Conservation (phyloP, 2,888 invertebrate species). For the Tanypteryx hageni region DNA sequence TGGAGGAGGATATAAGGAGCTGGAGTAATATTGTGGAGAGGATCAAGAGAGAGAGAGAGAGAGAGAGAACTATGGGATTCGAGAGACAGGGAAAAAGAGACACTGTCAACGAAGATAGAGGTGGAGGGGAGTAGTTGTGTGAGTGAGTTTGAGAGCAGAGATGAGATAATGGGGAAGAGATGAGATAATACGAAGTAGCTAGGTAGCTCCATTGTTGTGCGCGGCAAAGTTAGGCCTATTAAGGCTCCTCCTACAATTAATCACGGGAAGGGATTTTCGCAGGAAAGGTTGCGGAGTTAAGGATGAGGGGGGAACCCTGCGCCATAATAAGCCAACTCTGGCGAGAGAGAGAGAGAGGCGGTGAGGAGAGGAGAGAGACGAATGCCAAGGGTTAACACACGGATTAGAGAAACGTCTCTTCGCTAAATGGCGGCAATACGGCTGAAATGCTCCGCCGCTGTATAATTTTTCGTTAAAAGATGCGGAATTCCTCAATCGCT, state of each 20-base stretch:
- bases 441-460: background rate
- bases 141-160: slow-evolving; percentile 43
- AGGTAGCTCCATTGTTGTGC: slow-evolving; percentile 60
- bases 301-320: slow-evolving; percentile 18
- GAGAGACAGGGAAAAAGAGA: background rate
- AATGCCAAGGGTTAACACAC: slow-evolving; percentile 30
- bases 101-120: background rate
- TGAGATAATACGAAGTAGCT: slow-evolving; percentile 61
- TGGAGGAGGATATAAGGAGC: no score
- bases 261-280: slow-evolving; percentile 56
- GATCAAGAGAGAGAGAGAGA: background rate
- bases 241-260: slow-evolving; percentile 62
- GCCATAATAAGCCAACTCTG: slow-evolving; percentile 56
- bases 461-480: background rate
- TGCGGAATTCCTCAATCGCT: no score
- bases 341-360: background rate
- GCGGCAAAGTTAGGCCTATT: slow-evolving; percentile 59
- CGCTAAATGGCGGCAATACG: background rate
- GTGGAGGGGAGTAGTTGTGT: background rate
- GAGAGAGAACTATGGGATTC: background rate
- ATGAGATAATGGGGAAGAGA: slow-evolving; percentile 56
- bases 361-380: background rate
- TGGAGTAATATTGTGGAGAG: background rate
- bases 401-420: slow-evolving; percentile 33
- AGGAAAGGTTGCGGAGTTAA: slow-evolving; percentile 50